Percentiles rank a stretch among this genome's conserved stretches.
phyloP scores from a whole-genome alignment of 2,888 invertebrate genomes.

The Agonopterix arenella region DNA sequence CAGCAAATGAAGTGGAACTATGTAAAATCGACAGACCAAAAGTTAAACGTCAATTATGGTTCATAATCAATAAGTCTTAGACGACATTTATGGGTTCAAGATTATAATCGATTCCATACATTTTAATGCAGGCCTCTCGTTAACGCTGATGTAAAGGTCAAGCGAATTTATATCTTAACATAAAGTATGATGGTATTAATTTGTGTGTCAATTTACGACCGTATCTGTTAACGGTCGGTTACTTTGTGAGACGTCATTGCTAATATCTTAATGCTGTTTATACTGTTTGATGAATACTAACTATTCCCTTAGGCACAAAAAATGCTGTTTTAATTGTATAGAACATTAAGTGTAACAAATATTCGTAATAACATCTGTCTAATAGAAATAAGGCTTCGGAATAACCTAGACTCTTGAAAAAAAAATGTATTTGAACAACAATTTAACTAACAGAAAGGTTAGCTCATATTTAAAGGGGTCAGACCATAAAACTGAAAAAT shows the following conservation, averaged over 20 bases:
- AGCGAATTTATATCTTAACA: slow-evolving; percentile 12
- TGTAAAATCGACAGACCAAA: slow-evolving; percentile 9
- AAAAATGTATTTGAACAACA: too few species aligned
- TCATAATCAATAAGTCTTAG: slow-evolving; percentile 41
- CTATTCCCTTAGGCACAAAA: too few species aligned
- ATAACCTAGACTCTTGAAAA: too few species aligned
- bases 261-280: slow-evolving; percentile 6
- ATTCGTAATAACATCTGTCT: too few species aligned
- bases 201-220: slow-evolving; percentile 10
- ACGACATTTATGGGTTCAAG: slow-evolving; percentile 37
- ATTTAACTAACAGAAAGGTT: too few species aligned
- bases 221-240: slow-evolving; percentile 2
- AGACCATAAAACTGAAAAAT: too few species aligned
- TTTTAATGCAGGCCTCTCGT: slow-evolving; percentile 31
- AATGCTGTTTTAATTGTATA: too few species aligned
- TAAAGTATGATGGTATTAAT: slow-evolving; percentile 13
- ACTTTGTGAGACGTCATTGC: not conserved
- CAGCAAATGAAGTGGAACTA: not conserved
- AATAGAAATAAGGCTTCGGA: too few species aligned
- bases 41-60: slow-evolving; percentile 22
- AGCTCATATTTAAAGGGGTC: too few species aligned
- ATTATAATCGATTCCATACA: slow-evolving; percentile 46
- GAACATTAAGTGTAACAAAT: too few species aligned
- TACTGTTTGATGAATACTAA: too few species aligned
- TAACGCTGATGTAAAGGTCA: slow-evolving; percentile 13